Percentiles rank a stretch among this genome's conserved stretches.
Conservation (phyloP, 2,797 vertebrate species). For the Melanotaenia pygmaea region DNA sequence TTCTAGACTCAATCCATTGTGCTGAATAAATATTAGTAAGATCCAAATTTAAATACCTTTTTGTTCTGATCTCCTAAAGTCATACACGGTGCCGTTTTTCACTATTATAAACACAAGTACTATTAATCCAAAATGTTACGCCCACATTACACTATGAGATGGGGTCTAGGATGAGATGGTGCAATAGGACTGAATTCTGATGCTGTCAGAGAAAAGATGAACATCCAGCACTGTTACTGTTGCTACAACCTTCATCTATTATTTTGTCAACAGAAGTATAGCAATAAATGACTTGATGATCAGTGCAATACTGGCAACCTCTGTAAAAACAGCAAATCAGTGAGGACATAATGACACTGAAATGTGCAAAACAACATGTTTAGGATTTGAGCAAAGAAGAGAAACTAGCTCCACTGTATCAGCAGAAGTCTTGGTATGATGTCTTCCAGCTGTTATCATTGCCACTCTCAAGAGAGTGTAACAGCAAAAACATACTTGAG, state of each 20-base stretch:
- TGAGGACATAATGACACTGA: not conserved
- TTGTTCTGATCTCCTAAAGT: not conserved
- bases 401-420: not conserved
- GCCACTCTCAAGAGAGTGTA: not conserved
- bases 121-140: not conserved
- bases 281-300: not conserved
- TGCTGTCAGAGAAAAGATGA: not conserved
- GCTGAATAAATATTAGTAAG: not conserved
- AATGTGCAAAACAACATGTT: not conserved
- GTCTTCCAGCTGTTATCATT: slow-evolving; percentile 2
- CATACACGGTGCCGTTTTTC: not conserved
- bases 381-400: not conserved
- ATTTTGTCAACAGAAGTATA: not conserved
- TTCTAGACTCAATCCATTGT: not conserved
- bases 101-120: not conserved
- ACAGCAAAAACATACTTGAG: not conserved
- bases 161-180: not conserved
- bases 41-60: not conserved
- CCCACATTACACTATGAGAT: not conserved
- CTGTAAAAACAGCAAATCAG: not conserved
- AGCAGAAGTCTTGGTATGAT: not conserved
- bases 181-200: not conserved
- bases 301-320: not conserved
- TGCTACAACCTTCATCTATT: not conserved
- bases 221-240: not conserved